Conservation (phyloP, 2,888 invertebrate species). For the Torymus auratus region DNA sequence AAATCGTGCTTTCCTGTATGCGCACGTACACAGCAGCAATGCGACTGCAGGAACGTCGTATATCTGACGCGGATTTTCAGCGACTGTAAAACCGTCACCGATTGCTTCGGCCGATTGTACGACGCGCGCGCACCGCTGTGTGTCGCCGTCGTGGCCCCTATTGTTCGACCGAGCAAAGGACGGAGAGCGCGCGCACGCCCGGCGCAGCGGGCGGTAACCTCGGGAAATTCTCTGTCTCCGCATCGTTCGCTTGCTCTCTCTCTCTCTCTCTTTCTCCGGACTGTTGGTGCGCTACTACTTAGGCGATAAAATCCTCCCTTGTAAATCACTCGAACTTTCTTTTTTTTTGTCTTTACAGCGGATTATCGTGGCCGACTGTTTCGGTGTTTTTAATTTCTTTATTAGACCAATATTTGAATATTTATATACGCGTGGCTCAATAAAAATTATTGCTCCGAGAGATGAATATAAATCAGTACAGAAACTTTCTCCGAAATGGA, state of each 20-base stretch:
- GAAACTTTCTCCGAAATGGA: too few relatives aligned
- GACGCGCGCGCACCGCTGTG: too few relatives aligned
- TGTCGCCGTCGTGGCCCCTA: conserved; percentile 19
- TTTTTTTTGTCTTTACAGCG: background rate
- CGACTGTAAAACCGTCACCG: conserved; percentile 71
- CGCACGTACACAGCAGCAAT: background rate
- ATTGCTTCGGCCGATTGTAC: conserved; percentile 46
- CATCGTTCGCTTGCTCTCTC: conserved; percentile 6
- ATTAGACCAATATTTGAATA: too few relatives aligned
- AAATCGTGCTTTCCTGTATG: background rate
- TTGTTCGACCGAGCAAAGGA: conserved; percentile 49
- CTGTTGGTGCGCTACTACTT: background rate
- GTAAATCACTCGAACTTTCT: conserved; percentile 22
- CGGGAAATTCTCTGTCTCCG: conserved; percentile 41
- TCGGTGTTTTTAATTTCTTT: too few relatives aligned
- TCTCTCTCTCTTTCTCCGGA: conserved; percentile 28
- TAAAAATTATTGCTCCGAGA: too few relatives aligned
- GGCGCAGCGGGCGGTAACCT: conserved; percentile 51
- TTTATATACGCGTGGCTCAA: too few relatives aligned
- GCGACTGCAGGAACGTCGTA: conserved; percentile 27
- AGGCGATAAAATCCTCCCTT: conserved; percentile 29
- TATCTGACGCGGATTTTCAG: conserved; percentile 70
- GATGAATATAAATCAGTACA: too few relatives aligned
- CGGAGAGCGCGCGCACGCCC: background rate
- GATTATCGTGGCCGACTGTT: background rate